Evolutionary conservation across 2,113 vertebrate species (phyloP).

Genomic region (Isurus oxyrinchus): DNA sequence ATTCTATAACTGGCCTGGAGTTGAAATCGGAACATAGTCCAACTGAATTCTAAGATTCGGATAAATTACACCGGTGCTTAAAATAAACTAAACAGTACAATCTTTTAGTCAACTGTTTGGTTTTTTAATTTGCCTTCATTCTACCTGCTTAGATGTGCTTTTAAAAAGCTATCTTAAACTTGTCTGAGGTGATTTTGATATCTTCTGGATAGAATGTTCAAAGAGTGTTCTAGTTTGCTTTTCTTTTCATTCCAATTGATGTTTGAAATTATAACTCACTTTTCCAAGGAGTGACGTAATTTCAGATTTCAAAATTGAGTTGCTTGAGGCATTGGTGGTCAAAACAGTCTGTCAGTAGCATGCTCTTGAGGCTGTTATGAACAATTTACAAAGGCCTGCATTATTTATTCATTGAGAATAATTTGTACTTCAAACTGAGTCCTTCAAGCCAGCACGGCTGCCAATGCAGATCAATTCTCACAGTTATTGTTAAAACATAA

Average conservation of each 20-base stretch:
- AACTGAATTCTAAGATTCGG: not conserved
- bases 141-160: not conserved
- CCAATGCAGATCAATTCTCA: not conserved
- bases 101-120: not conserved
- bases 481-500: not conserved
- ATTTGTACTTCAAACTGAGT: not conserved
- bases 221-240: not conserved
- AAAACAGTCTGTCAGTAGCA: not conserved
- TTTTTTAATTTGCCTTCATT: not conserved
- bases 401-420: constrained; percentile 22
- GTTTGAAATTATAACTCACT: not conserved
- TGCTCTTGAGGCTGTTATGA: not conserved
- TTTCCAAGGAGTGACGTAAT: not conserved
- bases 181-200: not conserved
- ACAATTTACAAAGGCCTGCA: not conserved
- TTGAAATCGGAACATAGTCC: not conserved
- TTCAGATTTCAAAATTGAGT: not conserved
- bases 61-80: not conserved
- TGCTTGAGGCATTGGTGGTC: not conserved
- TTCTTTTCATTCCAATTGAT: not conserved
- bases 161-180: not conserved
- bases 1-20: not conserved
- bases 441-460: not conserved
- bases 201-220: not conserved
- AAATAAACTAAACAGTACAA: not conserved